Evolutionary conservation across 1,140 invertebrate genomes (phyloP), one percentile per base, ranked within the genome.

Genomic region (Pogonomyrmex californicus): DNA sequence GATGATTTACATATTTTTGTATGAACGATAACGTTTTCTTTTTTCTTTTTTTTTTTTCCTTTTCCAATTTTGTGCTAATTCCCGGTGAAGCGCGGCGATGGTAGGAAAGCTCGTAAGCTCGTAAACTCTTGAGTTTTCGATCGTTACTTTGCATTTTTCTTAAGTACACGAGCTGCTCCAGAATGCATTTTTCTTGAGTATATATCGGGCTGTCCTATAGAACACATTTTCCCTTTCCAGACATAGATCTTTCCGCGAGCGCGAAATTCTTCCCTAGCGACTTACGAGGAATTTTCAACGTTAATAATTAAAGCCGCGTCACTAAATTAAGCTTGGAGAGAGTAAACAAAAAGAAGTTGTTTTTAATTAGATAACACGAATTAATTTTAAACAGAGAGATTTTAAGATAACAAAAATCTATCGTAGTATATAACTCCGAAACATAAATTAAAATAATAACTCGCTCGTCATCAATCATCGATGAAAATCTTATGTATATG

Each of bases 71-170:
- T 9, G 12, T 2, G 2, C 23, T 23, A 23, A 6, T 58, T 6
- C 14, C 17, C 23, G 23, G 38, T n/a, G 7, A 56, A 2, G 12
- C n/a, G 14, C 54, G 23, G 30, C 23, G 23, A 77, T 6, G 30
- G 36, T 54, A n/a, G 9, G 36, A n/a, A 44, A 73, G 54, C 62
- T 2, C 14, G 44, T 17, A 44, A 73, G 54, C 62, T 2, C 14
- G 44, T 17, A 36, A 23, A 30, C 23, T 47, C 9, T 77, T 12
- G 17, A 1, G 14, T 30, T 63, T 77, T 44, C 23, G 58, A 47
- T 44, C 58, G 56, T 77, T 77, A 77, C 56, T 77, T 63, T 62
- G 54, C 75, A 62, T 77, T 77, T 63, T 62, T 17, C 75, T 62
- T n/a, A 30, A 77, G 56, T 58, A 75, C n/a, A 56, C 49, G 6